phyloP scores from a whole-genome alignment of 2,113 vertebrate genomes.

The Oreocharis arfaki region DNA sequence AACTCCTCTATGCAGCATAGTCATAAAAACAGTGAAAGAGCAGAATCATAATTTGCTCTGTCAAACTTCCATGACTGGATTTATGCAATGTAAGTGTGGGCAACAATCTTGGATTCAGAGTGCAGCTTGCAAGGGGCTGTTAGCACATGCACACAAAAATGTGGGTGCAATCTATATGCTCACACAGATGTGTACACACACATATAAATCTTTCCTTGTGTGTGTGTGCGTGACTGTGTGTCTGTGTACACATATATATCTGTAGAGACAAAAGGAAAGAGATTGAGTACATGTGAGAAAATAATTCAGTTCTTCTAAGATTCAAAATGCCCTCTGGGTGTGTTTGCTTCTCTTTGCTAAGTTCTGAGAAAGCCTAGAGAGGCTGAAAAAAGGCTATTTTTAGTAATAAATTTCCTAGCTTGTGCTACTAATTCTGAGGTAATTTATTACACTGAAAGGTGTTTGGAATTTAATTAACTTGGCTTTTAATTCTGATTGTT shows the following conservation, averaged over 20 bases:
- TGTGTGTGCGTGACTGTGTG: not conserved
- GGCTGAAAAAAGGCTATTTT: slow-evolving; percentile 23
- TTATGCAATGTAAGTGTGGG: not conserved
- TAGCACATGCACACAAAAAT: not conserved
- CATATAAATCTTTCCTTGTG: not conserved
- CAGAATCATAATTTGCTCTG: not conserved
- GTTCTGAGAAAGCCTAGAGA: not conserved
- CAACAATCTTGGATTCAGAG: accelerated
- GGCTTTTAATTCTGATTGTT: slow-evolving; percentile 37
- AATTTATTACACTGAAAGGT: slow-evolving; percentile 21
- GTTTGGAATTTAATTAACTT: slow-evolving; percentile 52
- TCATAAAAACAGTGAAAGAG: not conserved
- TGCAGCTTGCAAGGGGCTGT: not conserved
- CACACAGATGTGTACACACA: not conserved
- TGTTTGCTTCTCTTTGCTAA: not conserved
- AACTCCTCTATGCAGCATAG: not conserved
- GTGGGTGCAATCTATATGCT: not conserved
- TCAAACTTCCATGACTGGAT: not conserved
- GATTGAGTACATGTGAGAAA: not conserved
- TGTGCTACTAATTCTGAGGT: not conserved
- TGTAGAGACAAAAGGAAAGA: not conserved
- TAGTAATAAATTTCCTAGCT: slow-evolving; percentile 27
- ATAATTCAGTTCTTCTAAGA: not conserved
- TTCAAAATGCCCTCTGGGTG: not conserved
- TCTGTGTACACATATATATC: not conserved